Evolutionary conservation across 92 coral and sea anemone species (phyloP), one percentile per base, ranked within the genome.

Genomic region (Blastomussa wellsi): DNA sequence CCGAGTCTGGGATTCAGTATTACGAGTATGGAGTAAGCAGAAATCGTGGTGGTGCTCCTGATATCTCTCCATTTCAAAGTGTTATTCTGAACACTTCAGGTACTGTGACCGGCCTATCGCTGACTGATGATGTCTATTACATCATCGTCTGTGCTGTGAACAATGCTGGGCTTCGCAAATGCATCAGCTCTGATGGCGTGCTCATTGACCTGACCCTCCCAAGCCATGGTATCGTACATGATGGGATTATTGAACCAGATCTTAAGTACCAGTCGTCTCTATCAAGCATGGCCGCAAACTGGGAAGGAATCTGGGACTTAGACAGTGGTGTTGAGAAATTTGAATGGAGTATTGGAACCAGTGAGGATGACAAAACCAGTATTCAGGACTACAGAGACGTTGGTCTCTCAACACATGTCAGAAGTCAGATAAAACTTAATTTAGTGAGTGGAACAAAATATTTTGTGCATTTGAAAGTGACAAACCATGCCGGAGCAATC

Each of bases 281-380:
- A 44, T 83, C 90, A 38, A 88, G 79, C 24, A 90, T 95, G 88
- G 91, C 97, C 36, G 98, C 98, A 16, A 95, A 95, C 82, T 95
- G 98, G 98, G 97, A 93, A 90, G 94, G 95, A 53, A 90, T 95
- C 86, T 95, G 97, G 97, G 98, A 95, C 79, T 86, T 95, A 77
- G 94, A 93, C 47, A 95, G 98, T 82, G 90, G 90, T 64, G 74
- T 95, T 6, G 95, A 84, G 51, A 91, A 88, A 28, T 95, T 95
- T 78, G 95, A 93, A 67, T 95, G 98, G 98, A 93, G 92, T 42
- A 88, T 95, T 82, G 95, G 92, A n/a, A 82, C 91, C 1, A 73
- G 90, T 75, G 76, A 67, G 24, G 60, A 66, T 22, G 77, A 92
- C n/a, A 84, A 72, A 49, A 64, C 82, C 72, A 84, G 72, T 57